phyloP scores from a whole-genome alignment of 2,888 invertebrate genomes.

The Pediacus dermestoides region DNA sequence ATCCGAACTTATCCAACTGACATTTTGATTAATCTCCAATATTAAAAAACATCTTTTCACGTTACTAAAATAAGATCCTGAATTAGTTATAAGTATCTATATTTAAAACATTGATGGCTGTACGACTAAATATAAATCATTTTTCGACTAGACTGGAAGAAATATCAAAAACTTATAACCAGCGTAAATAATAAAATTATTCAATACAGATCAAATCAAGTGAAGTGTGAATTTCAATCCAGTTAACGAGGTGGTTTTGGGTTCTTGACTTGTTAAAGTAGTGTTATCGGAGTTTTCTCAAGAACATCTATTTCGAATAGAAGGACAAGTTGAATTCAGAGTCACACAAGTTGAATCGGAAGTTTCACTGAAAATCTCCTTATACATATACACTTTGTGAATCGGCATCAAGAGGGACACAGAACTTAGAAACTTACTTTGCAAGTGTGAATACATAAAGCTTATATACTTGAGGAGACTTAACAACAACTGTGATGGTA shows the following conservation, averaged over 20 bases:
- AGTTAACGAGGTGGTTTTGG: constrained; percentile 5
- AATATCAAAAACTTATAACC: too few relatives aligned
- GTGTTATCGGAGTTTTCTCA: constrained; percentile 14
- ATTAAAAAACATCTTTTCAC: too few relatives aligned
- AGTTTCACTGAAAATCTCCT: constrained; percentile 17
- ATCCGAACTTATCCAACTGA: too few relatives aligned
- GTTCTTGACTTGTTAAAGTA: constrained; percentile 15
- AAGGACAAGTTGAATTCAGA: constrained; percentile 14
- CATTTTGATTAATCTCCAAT: too few relatives aligned
- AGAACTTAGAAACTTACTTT: constrained; percentile 18
- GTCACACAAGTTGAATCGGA: constrained; percentile 13
- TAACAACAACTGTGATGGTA: too few relatives aligned
- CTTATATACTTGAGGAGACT: constrained; percentile 4
- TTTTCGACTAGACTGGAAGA: too few relatives aligned
- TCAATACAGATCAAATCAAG: too few relatives aligned
- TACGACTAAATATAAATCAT: too few relatives aligned
- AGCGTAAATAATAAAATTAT: too few relatives aligned
- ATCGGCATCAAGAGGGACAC: constrained; percentile 14
- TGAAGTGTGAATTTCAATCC: constrained; percentile 5
- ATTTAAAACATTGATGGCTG: too few relatives aligned
- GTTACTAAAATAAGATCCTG: too few relatives aligned
- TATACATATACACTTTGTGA: constrained; percentile 9
- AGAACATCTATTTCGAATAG: constrained; percentile 10
- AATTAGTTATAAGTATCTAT: too few relatives aligned
- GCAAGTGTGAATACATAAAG: constrained; percentile 18